A percentile compares a stretch with the other conserved stretches of the same genome.
Evolutionary conservation across 2,888 invertebrate genomes (phyloP).

Genomic region (Incurvaria masculella): DNA sequence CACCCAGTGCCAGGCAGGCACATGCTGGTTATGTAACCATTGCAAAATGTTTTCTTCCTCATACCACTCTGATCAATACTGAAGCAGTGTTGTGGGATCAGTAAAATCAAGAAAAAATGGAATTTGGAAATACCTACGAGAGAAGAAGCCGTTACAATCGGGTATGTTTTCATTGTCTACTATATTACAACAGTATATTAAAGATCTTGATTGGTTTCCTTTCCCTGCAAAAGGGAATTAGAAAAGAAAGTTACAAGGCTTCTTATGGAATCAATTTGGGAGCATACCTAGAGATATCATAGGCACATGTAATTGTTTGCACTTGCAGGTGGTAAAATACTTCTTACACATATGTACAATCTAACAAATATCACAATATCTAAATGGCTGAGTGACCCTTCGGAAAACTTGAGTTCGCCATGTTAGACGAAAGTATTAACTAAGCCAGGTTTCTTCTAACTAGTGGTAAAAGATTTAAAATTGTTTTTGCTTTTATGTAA

Average conservation of each 20-base stretch:
- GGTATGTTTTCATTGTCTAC: conserved; percentile 30
- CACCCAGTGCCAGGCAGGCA: conserved; percentile 7
- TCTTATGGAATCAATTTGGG: too few relatives aligned
- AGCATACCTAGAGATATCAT: too few relatives aligned
- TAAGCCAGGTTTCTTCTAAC: too few relatives aligned
- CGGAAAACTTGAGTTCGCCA: too few relatives aligned
- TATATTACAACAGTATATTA: conserved; percentile 1
- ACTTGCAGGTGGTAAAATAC: too few relatives aligned
- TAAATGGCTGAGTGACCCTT: too few relatives aligned
- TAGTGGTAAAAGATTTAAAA: too few relatives aligned
- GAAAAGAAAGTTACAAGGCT: too few relatives aligned
- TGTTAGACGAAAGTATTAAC: too few relatives aligned
- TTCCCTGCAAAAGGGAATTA: neutral
- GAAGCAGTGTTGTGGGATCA: neutral
- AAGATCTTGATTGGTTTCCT: neutral
- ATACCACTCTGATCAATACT: neutral
- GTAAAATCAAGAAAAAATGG: conserved; percentile 25
- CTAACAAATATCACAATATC: neutral
- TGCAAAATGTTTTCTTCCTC: neutral
- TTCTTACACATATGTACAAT: too few relatives aligned
- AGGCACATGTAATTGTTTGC: too few relatives aligned
- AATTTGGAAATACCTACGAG: conserved; percentile 55
- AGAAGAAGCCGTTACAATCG: conserved; percentile 60
- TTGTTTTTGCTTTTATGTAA: too few relatives aligned
- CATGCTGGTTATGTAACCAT: neutral